These are phyloP conservation scores for Cossypha dichroa DNA, from an alignment of 2,797 vertebrate species.

Conservation along the genomic window DNA sequence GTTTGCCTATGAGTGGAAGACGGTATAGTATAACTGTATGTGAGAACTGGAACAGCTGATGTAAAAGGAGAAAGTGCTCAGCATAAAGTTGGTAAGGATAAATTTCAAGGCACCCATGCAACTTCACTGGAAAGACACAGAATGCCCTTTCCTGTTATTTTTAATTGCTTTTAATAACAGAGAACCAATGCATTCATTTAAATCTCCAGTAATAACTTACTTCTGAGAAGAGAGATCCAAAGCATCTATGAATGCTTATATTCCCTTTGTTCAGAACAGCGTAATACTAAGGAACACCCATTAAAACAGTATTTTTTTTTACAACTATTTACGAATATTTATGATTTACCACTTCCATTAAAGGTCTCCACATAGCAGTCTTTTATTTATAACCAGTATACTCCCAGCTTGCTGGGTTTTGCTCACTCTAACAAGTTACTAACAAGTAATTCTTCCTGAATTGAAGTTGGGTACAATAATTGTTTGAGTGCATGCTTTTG, in stretches of 20 bases:
- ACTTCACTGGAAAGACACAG: neutral
- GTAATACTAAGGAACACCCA: neutral
- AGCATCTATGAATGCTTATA: neutral
- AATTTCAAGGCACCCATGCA: neutral
- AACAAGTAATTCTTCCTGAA: neutral
- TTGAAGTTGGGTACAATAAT: neutral
- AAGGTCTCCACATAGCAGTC: neutral
- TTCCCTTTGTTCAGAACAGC: neutral
- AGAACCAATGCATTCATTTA: neutral
- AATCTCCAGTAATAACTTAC: neutral
- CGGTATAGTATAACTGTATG: neutral
- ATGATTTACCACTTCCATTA: neutral
- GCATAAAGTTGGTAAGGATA: neutral
- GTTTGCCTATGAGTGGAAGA: neutral
- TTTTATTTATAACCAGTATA: neutral
- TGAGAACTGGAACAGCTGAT: neutral
- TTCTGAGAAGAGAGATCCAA: neutral
- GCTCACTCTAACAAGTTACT: neutral
- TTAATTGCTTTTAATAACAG: neutral
- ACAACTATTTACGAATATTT: neutral
- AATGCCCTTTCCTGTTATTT: neutral
- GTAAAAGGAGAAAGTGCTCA: neutral
- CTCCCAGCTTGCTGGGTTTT: neutral
- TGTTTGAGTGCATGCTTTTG: neutral
- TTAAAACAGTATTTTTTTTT: neutral